A percentile compares a stretch with the other conserved stretches of the same genome.
These are phyloP conservation scores for Ctenopoma kingsleyae DNA, from an alignment of 2,797 vertebrate genomes.

Conservation along the genomic window DNA sequence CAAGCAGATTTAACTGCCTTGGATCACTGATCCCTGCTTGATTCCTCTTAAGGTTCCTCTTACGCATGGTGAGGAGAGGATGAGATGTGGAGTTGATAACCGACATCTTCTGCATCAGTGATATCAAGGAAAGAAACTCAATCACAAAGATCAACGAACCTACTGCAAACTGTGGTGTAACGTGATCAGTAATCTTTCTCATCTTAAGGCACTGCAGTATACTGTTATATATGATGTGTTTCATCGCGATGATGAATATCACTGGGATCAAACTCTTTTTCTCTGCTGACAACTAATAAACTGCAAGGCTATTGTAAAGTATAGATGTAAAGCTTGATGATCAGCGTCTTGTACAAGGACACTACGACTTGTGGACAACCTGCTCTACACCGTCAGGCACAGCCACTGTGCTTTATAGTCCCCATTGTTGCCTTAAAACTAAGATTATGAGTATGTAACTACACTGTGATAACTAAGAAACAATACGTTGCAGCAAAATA, in stretches of 20 bases:
- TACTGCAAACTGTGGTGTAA: not conserved
- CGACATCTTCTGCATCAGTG: conserved; percentile 27
- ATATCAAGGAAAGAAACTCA: conserved; percentile 36
- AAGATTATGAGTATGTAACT: too few relatives aligned
- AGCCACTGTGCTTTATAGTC: too few relatives aligned
- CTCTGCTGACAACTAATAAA: not conserved
- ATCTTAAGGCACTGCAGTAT: too few relatives aligned
- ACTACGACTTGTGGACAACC: too few relatives aligned
- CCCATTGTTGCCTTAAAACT: too few relatives aligned
- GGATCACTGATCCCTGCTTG: conserved; percentile 31
- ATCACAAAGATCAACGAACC: conserved; percentile 15
- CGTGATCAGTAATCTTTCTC: too few relatives aligned
- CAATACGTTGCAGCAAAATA: too few relatives aligned
- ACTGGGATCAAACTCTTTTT: not conserved
- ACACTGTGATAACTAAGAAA: too few relatives aligned
- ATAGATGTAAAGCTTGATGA: too few relatives aligned
- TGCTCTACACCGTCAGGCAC: too few relatives aligned
- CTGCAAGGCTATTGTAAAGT: not conserved
- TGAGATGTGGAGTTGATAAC: conserved; percentile 25
- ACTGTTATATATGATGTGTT: not conserved
- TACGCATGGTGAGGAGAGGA: conserved; percentile 33
- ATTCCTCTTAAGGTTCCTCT: conserved; percentile 26
- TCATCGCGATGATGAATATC: not conserved
- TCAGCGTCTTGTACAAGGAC: too few relatives aligned
- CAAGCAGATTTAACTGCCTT: conserved; percentile 22